phyloP scores from a whole-genome alignment of 1,140 invertebrate genomes.

The Magallana angulata region DNA sequence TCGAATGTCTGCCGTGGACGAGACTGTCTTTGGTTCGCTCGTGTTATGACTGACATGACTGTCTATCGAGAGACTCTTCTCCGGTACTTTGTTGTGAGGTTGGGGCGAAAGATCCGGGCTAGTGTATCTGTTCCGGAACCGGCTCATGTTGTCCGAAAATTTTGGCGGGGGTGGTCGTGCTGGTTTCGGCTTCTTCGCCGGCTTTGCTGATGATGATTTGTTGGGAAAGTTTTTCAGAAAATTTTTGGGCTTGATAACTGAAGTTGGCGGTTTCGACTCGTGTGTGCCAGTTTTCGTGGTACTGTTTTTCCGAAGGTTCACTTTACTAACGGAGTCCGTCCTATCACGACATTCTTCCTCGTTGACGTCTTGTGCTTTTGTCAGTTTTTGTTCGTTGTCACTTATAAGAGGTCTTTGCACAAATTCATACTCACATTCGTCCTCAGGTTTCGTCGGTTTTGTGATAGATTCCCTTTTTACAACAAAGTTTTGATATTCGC shows the following conservation, averaged over 20 bases:
- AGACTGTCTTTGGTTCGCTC: not conserved
- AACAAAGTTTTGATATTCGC: conserved; percentile 7
- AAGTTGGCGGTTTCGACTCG: not conserved
- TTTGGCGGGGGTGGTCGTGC: conserved; percentile 6
- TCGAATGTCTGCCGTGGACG: not conserved
- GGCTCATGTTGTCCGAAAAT: not conserved
- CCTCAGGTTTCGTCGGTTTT: not conserved
- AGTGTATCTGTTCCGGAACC: not conserved
- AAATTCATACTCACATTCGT: not conserved
- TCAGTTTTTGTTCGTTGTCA: not conserved
- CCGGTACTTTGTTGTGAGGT: not conserved
- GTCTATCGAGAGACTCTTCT: not conserved
- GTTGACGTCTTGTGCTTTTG: not conserved
- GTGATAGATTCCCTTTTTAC: not conserved
- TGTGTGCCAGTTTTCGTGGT: not conserved
- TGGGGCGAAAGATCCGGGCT: not conserved
- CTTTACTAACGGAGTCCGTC: not conserved
- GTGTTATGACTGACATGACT: not conserved
- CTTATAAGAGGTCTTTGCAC: not conserved
- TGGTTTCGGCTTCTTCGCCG: not conserved
- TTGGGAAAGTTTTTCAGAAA: not conserved
- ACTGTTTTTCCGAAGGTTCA: not conserved
- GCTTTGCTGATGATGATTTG: not conserved
- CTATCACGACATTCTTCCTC: not conserved
- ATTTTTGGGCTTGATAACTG: not conserved